Evolutionary conservation across 2,797 vertebrate genomes (phyloP), one percentile per base, ranked within the genome.

Genomic region (Ctenosaura bakeri): DNA sequence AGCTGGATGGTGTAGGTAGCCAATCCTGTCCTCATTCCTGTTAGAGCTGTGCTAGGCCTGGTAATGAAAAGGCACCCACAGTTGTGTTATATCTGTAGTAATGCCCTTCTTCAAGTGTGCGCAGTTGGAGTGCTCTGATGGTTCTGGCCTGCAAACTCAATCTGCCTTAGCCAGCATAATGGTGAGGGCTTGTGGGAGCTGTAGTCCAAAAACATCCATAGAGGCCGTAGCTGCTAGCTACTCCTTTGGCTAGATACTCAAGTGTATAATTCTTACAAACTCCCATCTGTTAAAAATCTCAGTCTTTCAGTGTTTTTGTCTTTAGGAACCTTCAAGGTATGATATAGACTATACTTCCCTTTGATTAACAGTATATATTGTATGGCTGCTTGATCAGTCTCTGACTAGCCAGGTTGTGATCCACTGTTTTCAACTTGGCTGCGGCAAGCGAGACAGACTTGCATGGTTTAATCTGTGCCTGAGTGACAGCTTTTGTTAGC

Each of bases 401-500:
- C 76, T 84, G 22, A 0, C 3, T 20, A 35, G 77, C 20, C 71
- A n/a, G 12, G 71, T 56, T 76, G 35, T 46, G 29, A 35, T 54
- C n/a, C 14, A 35, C 38, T 89, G 10, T 77, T 73, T 71, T 88
- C 69, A 76, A 81, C 59, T 2, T 0, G 1, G 52, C 46, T 90
- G 32, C 78, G 90, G 89, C 38, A 24, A 91, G 89, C 5, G 29
- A 78, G 81, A 9, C 2, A 24, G 4, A 86, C 89, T 92, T 88
- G 38, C 69, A 2, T 16, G 88, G 42, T 83, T 59, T 90, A 14
- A 83, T 91, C 82, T 91, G 85, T 42, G 29, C 64, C 66, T 88
- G 62, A 88, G 78, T 73, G 54, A 32, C 22, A 88, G 76, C 85
- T 90, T 0, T 81, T 78, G 56, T 92, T 94, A 88, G 52, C 69